phyloP scores from a whole-genome alignment of 1,140 invertebrate genomes.

The Charaxes varanes region DNA sequence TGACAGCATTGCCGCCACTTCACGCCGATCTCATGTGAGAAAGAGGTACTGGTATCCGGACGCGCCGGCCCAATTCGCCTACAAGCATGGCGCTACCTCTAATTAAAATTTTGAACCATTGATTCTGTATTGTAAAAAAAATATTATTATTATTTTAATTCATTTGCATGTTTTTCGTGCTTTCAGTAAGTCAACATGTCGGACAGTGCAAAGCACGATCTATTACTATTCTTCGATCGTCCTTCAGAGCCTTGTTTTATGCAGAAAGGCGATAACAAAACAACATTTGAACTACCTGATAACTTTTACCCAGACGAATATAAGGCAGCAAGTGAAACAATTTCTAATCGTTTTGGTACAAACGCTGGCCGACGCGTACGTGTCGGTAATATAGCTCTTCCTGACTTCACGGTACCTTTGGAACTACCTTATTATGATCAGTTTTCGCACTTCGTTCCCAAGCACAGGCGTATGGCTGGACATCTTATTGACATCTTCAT shows the following conservation, averaged over 20 bases:
- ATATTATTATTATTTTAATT: no score
- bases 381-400: constrained; percentile 80
- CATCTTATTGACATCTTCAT: constrained; percentile 84
- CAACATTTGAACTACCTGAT: constrained; percentile 14
- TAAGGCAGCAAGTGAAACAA: constrained; percentile 71
- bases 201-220: constrained; percentile 31
- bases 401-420: constrained; percentile 80
- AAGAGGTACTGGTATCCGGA: no score
- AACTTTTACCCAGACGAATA: constrained; percentile 75
- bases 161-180: neutral
- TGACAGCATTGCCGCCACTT: no score
- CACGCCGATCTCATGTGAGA: no score
- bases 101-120: no score
- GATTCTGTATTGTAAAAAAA: no score
- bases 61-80: no score
- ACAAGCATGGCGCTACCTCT: no score
- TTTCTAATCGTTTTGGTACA: constrained; percentile 75
- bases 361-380: constrained; percentile 72
- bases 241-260: constrained; percentile 85
- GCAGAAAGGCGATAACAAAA: constrained; percentile 77
- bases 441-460: constrained; percentile 85
- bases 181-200: constrained; percentile 12
- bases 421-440: constrained; percentile 79
- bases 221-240: constrained; percentile 82
- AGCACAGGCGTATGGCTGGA: constrained; percentile 80